phyloP scores from a whole-genome alignment of 2,113 vertebrate species.

The Polypterus bichir region DNA sequence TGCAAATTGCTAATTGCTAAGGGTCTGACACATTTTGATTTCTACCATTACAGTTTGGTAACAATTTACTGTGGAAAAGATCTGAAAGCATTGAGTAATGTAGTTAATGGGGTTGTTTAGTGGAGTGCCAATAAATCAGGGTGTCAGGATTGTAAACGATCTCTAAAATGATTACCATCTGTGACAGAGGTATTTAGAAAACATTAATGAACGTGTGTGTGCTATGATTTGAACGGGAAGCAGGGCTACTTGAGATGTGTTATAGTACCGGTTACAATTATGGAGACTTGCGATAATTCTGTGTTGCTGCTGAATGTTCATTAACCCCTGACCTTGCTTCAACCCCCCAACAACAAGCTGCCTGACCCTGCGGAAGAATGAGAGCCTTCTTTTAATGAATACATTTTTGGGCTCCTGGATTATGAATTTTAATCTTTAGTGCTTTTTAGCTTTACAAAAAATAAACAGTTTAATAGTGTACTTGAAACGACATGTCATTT shows the following conservation, averaged over 20 bases:
- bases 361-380: conserved; percentile 8
- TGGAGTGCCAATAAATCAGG: conserved; percentile 26
- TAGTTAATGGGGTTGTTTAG: conserved; percentile 24
- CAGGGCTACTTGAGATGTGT: conserved; percentile 20
- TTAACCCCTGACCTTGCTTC: conserved; percentile 22
- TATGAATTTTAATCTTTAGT: too few relatives aligned
- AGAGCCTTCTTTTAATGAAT: conserved; percentile 4
- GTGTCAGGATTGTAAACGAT: conserved; percentile 26
- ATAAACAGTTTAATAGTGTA: too few relatives aligned
- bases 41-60: conserved; percentile 7
- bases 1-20: conserved; percentile 9
- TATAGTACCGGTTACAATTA: conserved; percentile 26
- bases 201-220: conserved; percentile 28
- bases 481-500: too few relatives aligned
- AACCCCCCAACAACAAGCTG: conserved; percentile 17
- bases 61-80: conserved; percentile 14
- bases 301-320: conserved; percentile 26
- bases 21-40: conserved; percentile 1
- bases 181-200: conserved; percentile 26
- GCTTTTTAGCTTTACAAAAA: too few relatives aligned
- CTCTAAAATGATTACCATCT: conserved; percentile 26
- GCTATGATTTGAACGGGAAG: conserved; percentile 24
- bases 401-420: not conserved
- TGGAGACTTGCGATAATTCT: conserved; percentile 22
- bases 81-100: conserved; percentile 16